Conservation (phyloP, 2,113 vertebrate species). For the Pholis gunnellus region DNA sequence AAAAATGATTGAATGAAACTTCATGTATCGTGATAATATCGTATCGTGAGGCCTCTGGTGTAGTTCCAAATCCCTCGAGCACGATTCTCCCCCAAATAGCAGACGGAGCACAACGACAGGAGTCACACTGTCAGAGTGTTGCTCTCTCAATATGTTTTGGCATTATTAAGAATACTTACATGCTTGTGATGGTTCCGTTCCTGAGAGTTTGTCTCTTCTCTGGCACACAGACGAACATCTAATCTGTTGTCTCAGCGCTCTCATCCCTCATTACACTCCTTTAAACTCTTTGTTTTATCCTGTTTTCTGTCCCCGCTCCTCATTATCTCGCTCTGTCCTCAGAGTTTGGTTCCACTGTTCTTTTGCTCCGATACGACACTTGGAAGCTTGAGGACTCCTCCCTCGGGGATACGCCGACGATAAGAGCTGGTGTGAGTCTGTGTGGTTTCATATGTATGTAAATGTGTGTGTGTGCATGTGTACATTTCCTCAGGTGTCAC, state of each 20-base stretch:
- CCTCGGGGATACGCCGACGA: slow-evolving; percentile 60
- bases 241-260: slow-evolving; percentile 30
- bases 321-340: slow-evolving; percentile 43
- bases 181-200: too few species aligned
- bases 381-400: slow-evolving; percentile 47
- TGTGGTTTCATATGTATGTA: slow-evolving; percentile 65
- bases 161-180: too few species aligned
- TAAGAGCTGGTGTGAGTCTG: slow-evolving; percentile 51
- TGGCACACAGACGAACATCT: too few species aligned
- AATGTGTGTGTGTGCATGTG: slow-evolving; percentile 61
- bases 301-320: not conserved
- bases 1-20: too few species aligned
- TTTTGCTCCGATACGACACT: slow-evolving; percentile 52
- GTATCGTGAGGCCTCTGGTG: too few species aligned
- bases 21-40: too few species aligned
- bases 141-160: too few species aligned
- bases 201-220: slow-evolving; percentile 4
- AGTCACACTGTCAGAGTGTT: too few species aligned
- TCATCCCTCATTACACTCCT: slow-evolving; percentile 26
- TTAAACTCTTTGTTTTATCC: slow-evolving; percentile 53
- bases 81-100: too few species aligned
- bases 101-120: too few species aligned
- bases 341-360: slow-evolving; percentile 39
- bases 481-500: slow-evolving; percentile 66
- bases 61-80: too few species aligned